Percentiles rank a stretch among this genome's conserved stretches.
Evolutionary conservation across 2,113 vertebrate species (phyloP).

Genomic region (Oxyura jamaicensis): DNA sequence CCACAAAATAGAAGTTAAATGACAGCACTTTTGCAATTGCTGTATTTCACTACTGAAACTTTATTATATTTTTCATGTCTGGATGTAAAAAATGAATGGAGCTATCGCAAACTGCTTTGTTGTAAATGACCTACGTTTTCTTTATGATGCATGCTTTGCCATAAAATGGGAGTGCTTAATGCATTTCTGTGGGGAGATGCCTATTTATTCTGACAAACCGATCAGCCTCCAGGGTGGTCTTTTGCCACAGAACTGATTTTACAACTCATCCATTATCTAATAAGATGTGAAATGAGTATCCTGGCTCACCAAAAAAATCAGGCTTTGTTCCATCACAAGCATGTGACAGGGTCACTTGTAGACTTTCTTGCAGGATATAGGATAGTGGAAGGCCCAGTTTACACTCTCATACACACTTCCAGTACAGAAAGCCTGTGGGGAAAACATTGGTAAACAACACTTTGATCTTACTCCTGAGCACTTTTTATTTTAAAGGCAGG

Average conservation of each 20-base stretch:
- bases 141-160: slow-evolving; percentile 47
- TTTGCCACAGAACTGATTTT: slow-evolving; percentile 73
- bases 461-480: neutral
- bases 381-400: neutral
- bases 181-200: slow-evolving; percentile 69
- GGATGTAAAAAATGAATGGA: slow-evolving; percentile 20
- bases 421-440: neutral
- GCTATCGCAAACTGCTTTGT: slow-evolving; percentile 39
- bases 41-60: slow-evolving; percentile 18
- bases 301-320: neutral
- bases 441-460: neutral
- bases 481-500: neutral
- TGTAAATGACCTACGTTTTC: slow-evolving; percentile 46
- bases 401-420: neutral
- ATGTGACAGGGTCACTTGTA: neutral
- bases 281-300: slow-evolving; percentile 63
- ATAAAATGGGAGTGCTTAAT: slow-evolving; percentile 56
- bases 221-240: slow-evolving; percentile 70
- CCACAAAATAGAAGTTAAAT: slow-evolving; percentile 30
- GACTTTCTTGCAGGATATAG: neutral
- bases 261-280: slow-evolving; percentile 74
- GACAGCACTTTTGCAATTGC: slow-evolving; percentile 32
- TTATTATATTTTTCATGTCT: slow-evolving; percentile 20
- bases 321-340: slow-evolving; percentile 22
- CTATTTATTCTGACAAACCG: slow-evolving; percentile 77